Conservation (phyloP, 2,113 vertebrate species). For the Heterotis niloticus region DNA sequence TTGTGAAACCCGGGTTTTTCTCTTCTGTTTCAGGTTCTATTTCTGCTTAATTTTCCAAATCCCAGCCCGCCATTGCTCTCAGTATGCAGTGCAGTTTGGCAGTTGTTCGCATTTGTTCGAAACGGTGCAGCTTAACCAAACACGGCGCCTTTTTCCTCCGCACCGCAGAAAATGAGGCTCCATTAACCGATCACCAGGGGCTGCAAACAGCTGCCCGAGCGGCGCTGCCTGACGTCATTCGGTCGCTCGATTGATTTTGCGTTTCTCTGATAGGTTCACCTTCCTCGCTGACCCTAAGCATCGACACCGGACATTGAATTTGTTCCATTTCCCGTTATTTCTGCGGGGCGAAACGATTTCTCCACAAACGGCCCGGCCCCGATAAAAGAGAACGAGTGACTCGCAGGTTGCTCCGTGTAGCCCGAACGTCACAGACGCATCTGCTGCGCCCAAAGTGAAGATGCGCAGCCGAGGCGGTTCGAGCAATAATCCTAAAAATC, state of each 20-base stretch:
- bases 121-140: too few relatives aligned
- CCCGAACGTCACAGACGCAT: neutral
- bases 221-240: conserved; percentile 79
- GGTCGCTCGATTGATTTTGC: conserved; percentile 98
- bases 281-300: conserved; percentile 88
- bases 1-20: too few relatives aligned
- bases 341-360: conserved; percentile 66
- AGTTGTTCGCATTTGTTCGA: too few relatives aligned
- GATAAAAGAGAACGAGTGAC: conserved; percentile 7
- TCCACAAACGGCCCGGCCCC: conserved; percentile 54
- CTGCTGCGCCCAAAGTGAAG: neutral
- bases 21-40: too few relatives aligned
- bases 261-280: conserved; percentile 84
- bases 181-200: too few relatives aligned
- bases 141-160: too few relatives aligned
- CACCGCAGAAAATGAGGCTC: too few relatives aligned
- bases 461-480: neutral
- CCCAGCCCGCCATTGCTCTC: too few relatives aligned
- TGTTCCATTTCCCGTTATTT: conserved; percentile 72
- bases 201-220: conserved; percentile 41
- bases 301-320: conserved; percentile 68
- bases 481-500: neutral
- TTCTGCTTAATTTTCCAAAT: too few relatives aligned
- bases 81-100: too few relatives aligned
- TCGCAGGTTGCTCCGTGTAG: conserved; percentile 37